These are phyloP conservation scores for Falcunculus frontatus DNA, from an alignment of 2,113 vertebrate species.

Conservation along the genomic window DNA sequence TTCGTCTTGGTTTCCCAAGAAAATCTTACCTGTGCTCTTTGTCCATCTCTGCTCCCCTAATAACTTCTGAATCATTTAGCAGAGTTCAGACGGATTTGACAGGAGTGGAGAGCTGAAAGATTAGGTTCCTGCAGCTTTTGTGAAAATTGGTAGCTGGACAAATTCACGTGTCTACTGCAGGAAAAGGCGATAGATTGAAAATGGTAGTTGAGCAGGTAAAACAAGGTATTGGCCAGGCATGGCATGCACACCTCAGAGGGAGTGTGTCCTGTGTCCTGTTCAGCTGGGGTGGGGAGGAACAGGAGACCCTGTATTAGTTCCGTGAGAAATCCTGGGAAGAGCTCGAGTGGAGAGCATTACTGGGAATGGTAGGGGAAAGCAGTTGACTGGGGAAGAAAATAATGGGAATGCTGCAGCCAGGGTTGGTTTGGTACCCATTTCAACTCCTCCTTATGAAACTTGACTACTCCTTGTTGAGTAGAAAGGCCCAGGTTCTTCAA, in stretches of 20 bases:
- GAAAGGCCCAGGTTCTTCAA: neutral
- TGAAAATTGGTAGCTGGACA: neutral
- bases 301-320: neutral
- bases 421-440: neutral
- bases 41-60: neutral
- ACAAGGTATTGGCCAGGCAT: neutral
- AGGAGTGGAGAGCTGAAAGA: neutral
- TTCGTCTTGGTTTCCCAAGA: neutral
- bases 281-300: neutral
- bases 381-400: neutral
- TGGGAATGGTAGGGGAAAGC: neutral
- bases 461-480: neutral
- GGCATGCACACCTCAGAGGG: neutral
- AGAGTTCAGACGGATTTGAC: neutral
- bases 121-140: neutral
- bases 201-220: neutral
- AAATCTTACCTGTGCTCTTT: neutral
- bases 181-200: neutral
- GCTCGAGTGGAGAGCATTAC: neutral
- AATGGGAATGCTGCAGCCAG: neutral
- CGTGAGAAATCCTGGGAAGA: neutral
- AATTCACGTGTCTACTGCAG: neutral
- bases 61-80: neutral
- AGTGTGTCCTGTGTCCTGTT: neutral
- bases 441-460: neutral